Evolutionary conservation across 1,140 invertebrate genomes (phyloP).

Genomic region (Scaptomyza hsui): DNA sequence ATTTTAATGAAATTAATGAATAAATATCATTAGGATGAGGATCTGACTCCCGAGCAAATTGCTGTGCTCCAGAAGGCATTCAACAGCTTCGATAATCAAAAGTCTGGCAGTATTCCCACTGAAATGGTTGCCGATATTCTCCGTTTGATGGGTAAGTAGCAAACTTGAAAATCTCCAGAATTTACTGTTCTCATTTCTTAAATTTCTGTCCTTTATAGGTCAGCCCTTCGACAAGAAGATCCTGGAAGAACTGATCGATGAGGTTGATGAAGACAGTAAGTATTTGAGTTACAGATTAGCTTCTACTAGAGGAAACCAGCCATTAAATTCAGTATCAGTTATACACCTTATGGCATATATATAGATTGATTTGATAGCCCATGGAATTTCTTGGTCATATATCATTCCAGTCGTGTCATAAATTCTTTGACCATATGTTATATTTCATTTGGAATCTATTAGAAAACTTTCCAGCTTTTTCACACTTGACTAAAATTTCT

Average conservation of each 20-base stretch:
- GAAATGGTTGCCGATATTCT: conserved; percentile 98
- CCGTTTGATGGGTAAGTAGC: conserved; percentile 91
- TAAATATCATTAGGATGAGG: conserved; percentile 85
- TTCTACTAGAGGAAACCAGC: neutral
- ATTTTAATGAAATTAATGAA: neutral
- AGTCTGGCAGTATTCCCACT: conserved; percentile 95
- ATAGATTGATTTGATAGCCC: neutral
- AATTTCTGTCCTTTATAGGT: conserved; percentile 22
- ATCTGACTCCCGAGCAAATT: conserved; percentile 87
- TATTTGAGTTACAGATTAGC: conserved; percentile 54
- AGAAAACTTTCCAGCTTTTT: conserved; percentile 21
- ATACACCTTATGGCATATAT: too few species aligned
- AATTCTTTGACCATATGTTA: conserved; percentile 42
- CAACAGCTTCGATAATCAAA: conserved; percentile 97
- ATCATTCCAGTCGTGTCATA: conserved; percentile 21
- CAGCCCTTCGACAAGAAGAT: conserved; percentile 98
- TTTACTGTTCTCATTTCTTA: neutral
- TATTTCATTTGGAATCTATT: conserved; percentile 10
- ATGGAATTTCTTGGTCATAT: conserved; percentile 10
- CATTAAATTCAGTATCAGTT: conserved; percentile 14
- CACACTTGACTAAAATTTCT: conserved; percentile 12
- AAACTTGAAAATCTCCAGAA: neutral
- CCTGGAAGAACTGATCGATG: conserved; percentile 96
- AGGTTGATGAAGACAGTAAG: conserved; percentile 98
- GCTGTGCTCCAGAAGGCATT: conserved; percentile 96